A percentile compares a stretch with the other conserved stretches of the same genome.
phyloP scores from a whole-genome alignment of 1,140 invertebrate genomes.

The Capitella teleta region DNA sequence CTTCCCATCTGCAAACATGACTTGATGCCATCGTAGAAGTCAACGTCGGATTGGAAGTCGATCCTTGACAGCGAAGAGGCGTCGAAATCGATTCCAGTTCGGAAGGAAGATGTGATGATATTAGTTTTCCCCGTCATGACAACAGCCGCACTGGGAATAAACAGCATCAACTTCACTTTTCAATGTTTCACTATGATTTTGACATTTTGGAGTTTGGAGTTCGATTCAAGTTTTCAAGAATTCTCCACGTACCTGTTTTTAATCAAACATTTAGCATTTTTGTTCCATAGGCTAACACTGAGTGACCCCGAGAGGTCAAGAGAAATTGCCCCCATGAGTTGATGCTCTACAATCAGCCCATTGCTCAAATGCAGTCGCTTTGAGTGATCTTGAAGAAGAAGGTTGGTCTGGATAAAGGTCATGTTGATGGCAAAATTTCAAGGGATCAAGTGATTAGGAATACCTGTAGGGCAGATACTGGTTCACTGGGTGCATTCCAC shows the following conservation, averaged over 20 bases:
- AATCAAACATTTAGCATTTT: slow-evolving; percentile 70
- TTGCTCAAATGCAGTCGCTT: slow-evolving; percentile 58
- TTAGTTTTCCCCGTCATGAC: slow-evolving; percentile 55
- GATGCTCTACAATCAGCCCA: slow-evolving; percentile 61
- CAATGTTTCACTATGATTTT: too few species aligned
- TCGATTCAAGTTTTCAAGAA: too few species aligned
- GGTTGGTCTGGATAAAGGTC: slow-evolving; percentile 48
- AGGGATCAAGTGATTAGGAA: background rate
- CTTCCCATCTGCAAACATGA: slow-evolving; percentile 65
- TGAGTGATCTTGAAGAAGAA: slow-evolving; percentile 61
- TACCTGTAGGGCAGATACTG: slow-evolving; percentile 69
- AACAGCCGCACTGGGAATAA: slow-evolving; percentile 54
- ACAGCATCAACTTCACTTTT: too few species aligned
- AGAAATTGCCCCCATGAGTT: slow-evolving; percentile 59
- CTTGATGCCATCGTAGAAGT: slow-evolving; percentile 64
- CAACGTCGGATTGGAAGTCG: slow-evolving; percentile 62
- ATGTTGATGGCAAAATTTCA: slow-evolving; percentile 1
- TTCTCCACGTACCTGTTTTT: slow-evolving; percentile 27
- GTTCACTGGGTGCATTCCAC: slow-evolving; percentile 57
- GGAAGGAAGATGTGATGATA: slow-evolving; percentile 57
- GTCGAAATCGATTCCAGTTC: slow-evolving; percentile 58
- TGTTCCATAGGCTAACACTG: slow-evolving; percentile 75
- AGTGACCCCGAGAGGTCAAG: slow-evolving; percentile 74
- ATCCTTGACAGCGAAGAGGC: slow-evolving; percentile 59
- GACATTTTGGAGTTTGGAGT: too few species aligned